Base-by-base conservation (phyloP, 2,113 vertebrate genomes). In the Pelmatolapia mariae region DNA sequence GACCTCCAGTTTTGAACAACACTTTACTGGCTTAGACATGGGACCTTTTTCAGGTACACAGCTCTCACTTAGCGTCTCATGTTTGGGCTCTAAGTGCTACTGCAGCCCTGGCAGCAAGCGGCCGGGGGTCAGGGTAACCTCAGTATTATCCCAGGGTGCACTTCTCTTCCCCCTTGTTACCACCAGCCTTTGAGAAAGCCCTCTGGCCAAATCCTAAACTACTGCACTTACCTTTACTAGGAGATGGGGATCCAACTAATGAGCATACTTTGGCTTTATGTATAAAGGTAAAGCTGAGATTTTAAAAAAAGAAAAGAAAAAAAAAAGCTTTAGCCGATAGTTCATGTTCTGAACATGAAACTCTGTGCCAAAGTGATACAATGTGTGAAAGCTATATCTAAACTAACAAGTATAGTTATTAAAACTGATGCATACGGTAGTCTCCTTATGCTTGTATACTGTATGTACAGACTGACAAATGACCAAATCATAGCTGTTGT, bases 301-400 rank as follows among this genome's bases (percentile, higher is more conserved):
- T 73, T 26, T 3, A 16, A 73, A 47, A 45, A 73, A 36, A n/a
- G 4, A n/a, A 66, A 66, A 3, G 1, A 3, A 13, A 45, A 53
- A 19, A 38, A 40, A 86, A 33, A 83, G 50, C 45, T 82, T 89
- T 61, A 88, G 50, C 76, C 16, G 52, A 43, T 31, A 81, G 83
- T 91, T 92, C 71, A 91, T 91, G 89, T 89, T 91, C 81, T 90
- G 87, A 87, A 80, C 91, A 90, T 91, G 87, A 85, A 83, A 82
- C 84, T 85, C 87, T 91, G 94, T 95, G 94, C 94, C 94, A 95
- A 96, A 93, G 92, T 85, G 89, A 93, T 84, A 89, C 68, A 36
- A 76, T 83, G 24, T 61, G 59, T 82, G 26, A 85, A 81, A 89
- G 18, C 80, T 68, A 53, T 52, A 78, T 78, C 26, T 78, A 52